phyloP scores from a whole-genome alignment of 2,797 vertebrate species.

The Tragopan temminckii region DNA sequence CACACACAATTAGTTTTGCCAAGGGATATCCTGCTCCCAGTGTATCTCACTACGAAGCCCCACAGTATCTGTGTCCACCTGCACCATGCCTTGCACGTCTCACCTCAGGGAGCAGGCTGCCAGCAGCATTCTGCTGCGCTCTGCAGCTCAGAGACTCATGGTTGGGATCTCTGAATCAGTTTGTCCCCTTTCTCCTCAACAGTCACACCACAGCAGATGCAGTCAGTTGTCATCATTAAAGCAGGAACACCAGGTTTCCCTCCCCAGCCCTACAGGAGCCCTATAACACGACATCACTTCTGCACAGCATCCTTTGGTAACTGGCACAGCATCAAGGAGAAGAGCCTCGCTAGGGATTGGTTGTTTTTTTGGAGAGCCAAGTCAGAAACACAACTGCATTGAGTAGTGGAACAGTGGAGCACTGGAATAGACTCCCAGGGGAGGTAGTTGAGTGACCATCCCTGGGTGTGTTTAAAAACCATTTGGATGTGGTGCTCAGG shows the following conservation, averaged over 20 bases:
- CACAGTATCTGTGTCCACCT: not conserved
- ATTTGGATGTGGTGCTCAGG: too few relatives aligned
- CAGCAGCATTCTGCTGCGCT: rapidly evolving
- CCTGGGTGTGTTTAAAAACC: too few relatives aligned
- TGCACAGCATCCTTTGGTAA: not conserved
- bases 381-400: not conserved
- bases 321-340: not conserved
- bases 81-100: rapidly evolving
- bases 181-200: not conserved
- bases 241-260: not conserved
- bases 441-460: too few relatives aligned
- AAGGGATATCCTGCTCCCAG: not conserved
- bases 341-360: not conserved
- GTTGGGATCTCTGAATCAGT: rapidly evolving
- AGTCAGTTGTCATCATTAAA: not conserved
- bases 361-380: not conserved
- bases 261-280: not conserved
- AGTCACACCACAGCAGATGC: not conserved
- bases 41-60: not conserved
- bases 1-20: not conserved
- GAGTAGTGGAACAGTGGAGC: too few relatives aligned
- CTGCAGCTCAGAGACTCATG: rapidly evolving
- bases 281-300: not conserved
- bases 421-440: too few relatives aligned
- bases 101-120: not conserved